Evolutionary conservation across 2,113 vertebrate genomes (phyloP).

Genomic region (Melospiza melodia): DNA sequence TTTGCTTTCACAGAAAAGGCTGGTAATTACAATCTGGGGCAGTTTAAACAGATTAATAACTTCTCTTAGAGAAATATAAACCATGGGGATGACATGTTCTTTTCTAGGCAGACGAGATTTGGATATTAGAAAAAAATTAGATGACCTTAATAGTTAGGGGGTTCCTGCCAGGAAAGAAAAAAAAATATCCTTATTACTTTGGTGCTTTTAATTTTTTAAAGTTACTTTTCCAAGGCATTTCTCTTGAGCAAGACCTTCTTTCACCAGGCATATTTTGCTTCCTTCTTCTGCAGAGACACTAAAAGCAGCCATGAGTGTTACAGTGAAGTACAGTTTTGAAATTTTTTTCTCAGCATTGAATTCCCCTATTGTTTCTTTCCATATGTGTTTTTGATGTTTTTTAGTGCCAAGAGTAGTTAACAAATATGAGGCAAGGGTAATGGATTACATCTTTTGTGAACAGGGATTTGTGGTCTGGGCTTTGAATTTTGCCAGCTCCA

Average conservation of each 20-base stretch:
- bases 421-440: not conserved
- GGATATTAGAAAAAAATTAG: not conserved
- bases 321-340: not conserved
- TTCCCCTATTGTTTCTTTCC: not conserved
- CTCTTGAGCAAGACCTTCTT: not conserved
- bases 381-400: not conserved
- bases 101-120: not conserved
- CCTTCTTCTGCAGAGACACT: not conserved
- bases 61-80: conserved; percentile 12
- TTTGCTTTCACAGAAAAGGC: not conserved
- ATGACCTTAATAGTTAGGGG: not conserved
- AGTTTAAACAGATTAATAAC: conserved; percentile 16
- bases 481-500: not conserved
- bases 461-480: not conserved
- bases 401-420: not conserved
- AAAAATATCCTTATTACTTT: not conserved
- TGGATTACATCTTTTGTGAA: not conserved
- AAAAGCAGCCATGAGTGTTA: not conserved
- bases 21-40: conserved; percentile 28
- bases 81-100: not conserved
- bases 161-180: not conserved
- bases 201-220: not conserved
- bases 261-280: not conserved
- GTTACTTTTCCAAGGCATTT: not conserved
- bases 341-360: not conserved